Evolutionary conservation across 2,797 vertebrate species (phyloP).

Genomic region (Acrossocheilus wenchowensis): DNA sequence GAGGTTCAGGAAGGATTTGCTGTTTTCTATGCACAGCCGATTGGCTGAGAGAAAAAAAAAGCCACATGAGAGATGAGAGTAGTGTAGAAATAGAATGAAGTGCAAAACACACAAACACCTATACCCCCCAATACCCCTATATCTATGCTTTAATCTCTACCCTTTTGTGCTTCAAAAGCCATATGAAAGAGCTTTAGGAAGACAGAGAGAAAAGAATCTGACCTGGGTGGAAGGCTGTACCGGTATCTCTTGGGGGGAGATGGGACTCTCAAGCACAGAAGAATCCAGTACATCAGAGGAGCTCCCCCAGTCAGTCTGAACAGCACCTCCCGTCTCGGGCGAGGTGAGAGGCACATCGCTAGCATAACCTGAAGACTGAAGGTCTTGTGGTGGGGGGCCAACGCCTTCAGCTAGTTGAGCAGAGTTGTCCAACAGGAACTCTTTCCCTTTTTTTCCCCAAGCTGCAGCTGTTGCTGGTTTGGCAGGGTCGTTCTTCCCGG

Average conservation of each 20-base stretch:
- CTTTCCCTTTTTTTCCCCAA: conserved; percentile 37
- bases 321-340: conserved; percentile 75
- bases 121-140: background rate
- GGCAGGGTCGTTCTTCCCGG: background rate
- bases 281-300: conserved; percentile 79
- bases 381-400: conserved; percentile 56
- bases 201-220: conserved; percentile 55
- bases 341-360: conserved; percentile 81
- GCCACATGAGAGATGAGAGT: background rate
- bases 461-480: conserved; percentile 30
- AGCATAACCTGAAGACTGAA: conserved; percentile 73
- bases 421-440: conserved; percentile 62
- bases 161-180: background rate
- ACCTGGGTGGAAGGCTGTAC: conserved; percentile 73
- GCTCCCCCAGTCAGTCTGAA: conserved; percentile 79
- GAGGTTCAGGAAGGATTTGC: conserved; percentile 64
- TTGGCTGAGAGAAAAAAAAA: conserved; percentile 53
- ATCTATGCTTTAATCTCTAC: background rate
- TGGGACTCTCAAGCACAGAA: conserved; percentile 74
- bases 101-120: conserved; percentile 30
- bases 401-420: conserved; percentile 49
- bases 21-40: conserved; percentile 59
- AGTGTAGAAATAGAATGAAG: conserved; percentile 13
- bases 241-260: conserved; percentile 68
- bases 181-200: background rate